Evolutionary conservation across 2,113 vertebrate species (phyloP), one percentile per base, ranked within the genome.

Genomic region (Leptosomus discolor): DNA sequence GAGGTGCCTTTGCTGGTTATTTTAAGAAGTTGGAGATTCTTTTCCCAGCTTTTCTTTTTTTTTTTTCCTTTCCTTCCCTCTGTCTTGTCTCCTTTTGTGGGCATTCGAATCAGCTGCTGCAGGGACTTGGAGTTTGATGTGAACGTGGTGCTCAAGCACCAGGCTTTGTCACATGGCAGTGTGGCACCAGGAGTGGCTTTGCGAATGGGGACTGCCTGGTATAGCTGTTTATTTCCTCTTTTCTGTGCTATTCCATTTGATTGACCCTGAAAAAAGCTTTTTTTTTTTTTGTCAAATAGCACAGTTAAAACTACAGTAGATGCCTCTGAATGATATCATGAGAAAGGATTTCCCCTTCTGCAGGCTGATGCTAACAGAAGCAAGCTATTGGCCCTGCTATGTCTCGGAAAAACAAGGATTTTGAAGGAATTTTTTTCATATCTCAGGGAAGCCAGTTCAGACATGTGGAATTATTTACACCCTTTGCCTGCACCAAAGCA

Each of bases 271-370:
- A 51, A 65, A 73, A 85, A 78, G 14, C 8, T 5, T 27, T 17
- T 19, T 50, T 79, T 75, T 67, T 85, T 77, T 67, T 58, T 5
- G 29, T 76, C n/a, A 79, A 61, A 65, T 34, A 82, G 32, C 77
- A 76, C 53, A 37, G 48, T 79, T 91, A 45, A 34, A 92, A 39
- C 80, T 43, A 27, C 39, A 50, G 77, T 43, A 75, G 87, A 34
- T 78, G 76, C 50, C 37, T 92, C 29, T 85, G 71, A 85, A 60
- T 91, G 68, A 93, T 93, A 69, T 27, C 0, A 61, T 43, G 45
- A 94, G 73, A 74, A 69, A 87, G 69, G 58, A 76, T 96, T 90
- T 94, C 53, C 77, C 24, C 19, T 90, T 91, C 60, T 84, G 48
- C 32, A 36, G 63, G 63, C 74, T 78, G 81, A 41, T 65, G 58